These are phyloP conservation scores for Luperina testacea DNA, from an alignment of 2,888 invertebrate genomes.

Conservation along the genomic window DNA sequence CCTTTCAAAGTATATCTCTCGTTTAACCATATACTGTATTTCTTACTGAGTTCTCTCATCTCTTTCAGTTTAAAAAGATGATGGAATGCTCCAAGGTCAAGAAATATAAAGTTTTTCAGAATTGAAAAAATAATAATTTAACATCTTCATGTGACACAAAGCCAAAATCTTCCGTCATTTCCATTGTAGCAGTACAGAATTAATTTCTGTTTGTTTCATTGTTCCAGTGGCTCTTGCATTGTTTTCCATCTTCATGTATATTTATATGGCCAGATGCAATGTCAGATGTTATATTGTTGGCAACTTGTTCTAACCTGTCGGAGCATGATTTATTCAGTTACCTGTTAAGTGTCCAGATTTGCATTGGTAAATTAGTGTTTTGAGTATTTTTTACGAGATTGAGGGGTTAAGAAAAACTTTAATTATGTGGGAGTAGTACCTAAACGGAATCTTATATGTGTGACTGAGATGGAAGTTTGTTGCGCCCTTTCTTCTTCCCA, in stretches of 20 bases:
- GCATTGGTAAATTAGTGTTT: not conserved
- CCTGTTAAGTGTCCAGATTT: constrained; percentile 15
- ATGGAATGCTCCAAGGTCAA: not conserved
- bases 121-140: not conserved
- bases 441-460: not conserved
- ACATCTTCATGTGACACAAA: constrained; percentile 4
- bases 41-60: not conserved
- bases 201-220: constrained; percentile 39
- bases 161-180: constrained; percentile 12
- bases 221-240: constrained; percentile 22
- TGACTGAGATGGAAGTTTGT: too few relatives aligned
- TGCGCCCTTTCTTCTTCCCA: too few relatives aligned
- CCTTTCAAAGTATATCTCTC: too few relatives aligned
- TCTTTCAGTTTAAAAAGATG: not conserved
- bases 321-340: constrained; percentile 40
- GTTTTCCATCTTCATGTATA: constrained; percentile 53
- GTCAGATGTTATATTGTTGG: constrained; percentile 45
- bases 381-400: not conserved
- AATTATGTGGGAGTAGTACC: not conserved
- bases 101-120: not conserved
- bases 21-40: too few relatives aligned
- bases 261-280: constrained; percentile 52
- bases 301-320: constrained; percentile 32
- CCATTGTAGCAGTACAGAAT: constrained; percentile 22
- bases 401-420: too few relatives aligned